phyloP scores from a whole-genome alignment of 2,797 vertebrate species.

The Peromyscus melanophrys region DNA sequence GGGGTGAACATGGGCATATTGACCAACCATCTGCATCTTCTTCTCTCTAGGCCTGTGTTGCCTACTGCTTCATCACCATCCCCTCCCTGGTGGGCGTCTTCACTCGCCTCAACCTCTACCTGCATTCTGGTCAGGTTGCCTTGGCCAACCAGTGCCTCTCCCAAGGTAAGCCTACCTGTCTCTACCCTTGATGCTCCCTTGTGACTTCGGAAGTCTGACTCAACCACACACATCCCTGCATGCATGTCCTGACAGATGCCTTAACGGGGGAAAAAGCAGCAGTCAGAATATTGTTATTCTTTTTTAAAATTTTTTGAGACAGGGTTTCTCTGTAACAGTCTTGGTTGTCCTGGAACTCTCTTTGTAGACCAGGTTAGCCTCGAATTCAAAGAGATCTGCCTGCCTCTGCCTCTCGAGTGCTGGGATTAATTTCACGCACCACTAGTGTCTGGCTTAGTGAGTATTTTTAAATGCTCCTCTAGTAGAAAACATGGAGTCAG shows the following conservation, averaged over 20 bases:
- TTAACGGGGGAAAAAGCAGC: neutral
- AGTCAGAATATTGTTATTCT: neutral
- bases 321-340: neutral
- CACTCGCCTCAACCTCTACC: constrained; percentile 95
- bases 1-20: accelerated
- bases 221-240: no score
- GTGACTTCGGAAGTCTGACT: neutral
- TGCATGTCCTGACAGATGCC: neutral
- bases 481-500: neutral
- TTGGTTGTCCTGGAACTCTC: neutral
- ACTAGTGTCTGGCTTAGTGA: neutral
- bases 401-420: neutral
- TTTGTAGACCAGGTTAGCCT: neutral
- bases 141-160: constrained; percentile 99
- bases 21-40: accelerated
- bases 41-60: constrained; percentile 95
- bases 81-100: constrained; percentile 97
- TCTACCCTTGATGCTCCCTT: neutral
- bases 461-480: neutral
- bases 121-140: constrained; percentile 97
- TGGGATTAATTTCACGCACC: neutral
- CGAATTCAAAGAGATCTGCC: neutral
- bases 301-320: neutral
- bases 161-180: constrained; percentile 93
- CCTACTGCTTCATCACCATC: constrained; percentile 99